Base-by-base conservation (phyloP, 2,888 invertebrate species). In the Rhorus exstirpatorius region DNA sequence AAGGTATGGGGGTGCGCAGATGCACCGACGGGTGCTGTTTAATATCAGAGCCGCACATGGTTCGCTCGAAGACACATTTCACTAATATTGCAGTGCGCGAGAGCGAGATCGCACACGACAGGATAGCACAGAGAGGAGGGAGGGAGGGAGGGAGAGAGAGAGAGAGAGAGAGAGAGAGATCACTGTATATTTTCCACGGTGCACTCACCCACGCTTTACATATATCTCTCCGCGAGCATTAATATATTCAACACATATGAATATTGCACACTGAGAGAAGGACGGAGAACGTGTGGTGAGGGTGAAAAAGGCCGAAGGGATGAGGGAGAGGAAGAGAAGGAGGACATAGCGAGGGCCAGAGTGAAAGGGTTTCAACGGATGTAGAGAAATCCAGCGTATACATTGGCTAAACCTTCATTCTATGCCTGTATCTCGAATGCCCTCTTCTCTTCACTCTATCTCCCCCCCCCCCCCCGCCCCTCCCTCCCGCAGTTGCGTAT, bases 221-320 rank as follows among this genome's bases (percentile, higher is more conserved):
- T 90, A 91, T 90, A 89, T 91, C 89, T 87, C 86, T 72, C 60
- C 60, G 35, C 83, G 85, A 85, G 89, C 89, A 91, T 92, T 93
- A 93, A 92, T 92, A 92, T 92, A 93, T 92, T 93, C 92, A 93
- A 90, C 91, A 88, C 90, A 89, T 91, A 92, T 91, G 92, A 92
- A 92, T 92, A 91, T 92, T 90, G 88, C 89, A 86, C 87, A 86
- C 86, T 83, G 85, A 85, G 82, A 85, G 85, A 82, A 85, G 82
- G 85, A 84, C 79, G 80, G 88, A 79, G 71, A 71, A 63, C 80
- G 85, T 83, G 85, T 74, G 79, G 77, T 81, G 75, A 71, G 61
- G 81, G 85, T 86, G 58, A 77, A 78, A 78, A 77, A 76, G 83
- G 86, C 86, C 81, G 79, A 84, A 78, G 75, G 81, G 79, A 87